Conservation (phyloP, 1,140 invertebrate genomes). For the Drosophila chauvacae region DNA sequence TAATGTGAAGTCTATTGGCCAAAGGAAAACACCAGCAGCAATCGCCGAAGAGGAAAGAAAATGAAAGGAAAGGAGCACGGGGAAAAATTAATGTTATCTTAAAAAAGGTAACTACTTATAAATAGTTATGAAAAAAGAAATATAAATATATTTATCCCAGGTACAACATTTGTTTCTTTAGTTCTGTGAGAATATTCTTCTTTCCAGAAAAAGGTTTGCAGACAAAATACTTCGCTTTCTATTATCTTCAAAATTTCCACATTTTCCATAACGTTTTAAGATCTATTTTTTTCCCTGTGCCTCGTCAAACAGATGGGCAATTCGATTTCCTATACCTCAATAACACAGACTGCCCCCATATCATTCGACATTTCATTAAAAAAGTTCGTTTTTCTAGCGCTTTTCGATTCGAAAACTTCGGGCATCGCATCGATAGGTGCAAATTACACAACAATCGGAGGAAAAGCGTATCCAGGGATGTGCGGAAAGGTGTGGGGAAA, state of each 20-base stretch:
- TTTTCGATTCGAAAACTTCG: constrained; percentile 55
- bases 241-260: neutral
- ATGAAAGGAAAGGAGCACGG: neutral
- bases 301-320: constrained; percentile 23
- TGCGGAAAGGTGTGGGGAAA: neutral
- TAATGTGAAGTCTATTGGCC: constrained; percentile 68
- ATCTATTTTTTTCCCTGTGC: constrained; percentile 13
- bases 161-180: too few relatives aligned
- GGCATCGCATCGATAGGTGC: constrained; percentile 77
- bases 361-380: constrained; percentile 58
- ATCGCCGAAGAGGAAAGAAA: constrained; percentile 10
- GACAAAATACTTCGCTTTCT: fast-evolving
- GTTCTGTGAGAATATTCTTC: too few relatives aligned
- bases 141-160: neutral
- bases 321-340: constrained; percentile 2
- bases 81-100: neutral
- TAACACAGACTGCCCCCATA: neutral
- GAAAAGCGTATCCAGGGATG: neutral
- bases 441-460: constrained; percentile 73
- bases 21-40: constrained; percentile 18
- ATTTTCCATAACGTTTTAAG: neutral
- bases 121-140: neutral
- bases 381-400: constrained; percentile 42
- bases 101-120: neutral
- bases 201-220: too few relatives aligned